Percentiles rank a stretch among this genome's conserved stretches.
Conservation (phyloP, 2,888 invertebrate genomes). For the Sarcophaga caerulescens region DNA sequence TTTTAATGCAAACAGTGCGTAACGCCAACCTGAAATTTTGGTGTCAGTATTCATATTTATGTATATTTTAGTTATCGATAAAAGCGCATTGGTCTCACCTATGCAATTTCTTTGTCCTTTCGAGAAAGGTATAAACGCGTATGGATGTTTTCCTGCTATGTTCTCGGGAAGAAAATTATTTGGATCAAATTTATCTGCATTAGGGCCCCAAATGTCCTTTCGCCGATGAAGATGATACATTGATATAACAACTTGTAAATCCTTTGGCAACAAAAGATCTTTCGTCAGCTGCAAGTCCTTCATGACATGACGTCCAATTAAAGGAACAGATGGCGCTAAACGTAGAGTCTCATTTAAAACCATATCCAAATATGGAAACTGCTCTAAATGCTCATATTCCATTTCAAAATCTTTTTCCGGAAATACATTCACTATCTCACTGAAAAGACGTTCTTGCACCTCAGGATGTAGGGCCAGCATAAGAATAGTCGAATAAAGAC, state of each 20-base stretch:
- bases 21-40: slow-evolving; percentile 69
- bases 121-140: slow-evolving; percentile 73
- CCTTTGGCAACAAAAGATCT: slow-evolving; percentile 68
- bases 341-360: slow-evolving; percentile 72
- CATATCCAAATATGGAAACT: slow-evolving; percentile 73
- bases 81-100: slow-evolving; percentile 61
- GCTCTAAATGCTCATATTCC: slow-evolving; percentile 65
- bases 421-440: slow-evolving; percentile 66
- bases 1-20: slow-evolving; percentile 67
- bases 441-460: slow-evolving; percentile 68
- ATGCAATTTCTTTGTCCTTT: slow-evolving; percentile 73
- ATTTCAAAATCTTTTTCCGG: slow-evolving; percentile 69
- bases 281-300: slow-evolving; percentile 63
- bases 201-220: slow-evolving; percentile 71
- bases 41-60: neutral
- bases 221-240: slow-evolving; percentile 71
- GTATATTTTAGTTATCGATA: neutral
- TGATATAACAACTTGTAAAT: slow-evolving; percentile 65
- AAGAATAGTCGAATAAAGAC: slow-evolving; percentile 61
- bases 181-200: slow-evolving; percentile 71
- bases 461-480: slow-evolving; percentile 70
- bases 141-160: slow-evolving; percentile 69
- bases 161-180: slow-evolving; percentile 72
- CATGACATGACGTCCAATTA: slow-evolving; percentile 69
- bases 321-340: slow-evolving; percentile 70